phyloP scores from a whole-genome alignment of 1,140 invertebrate species.

The Brachionus angularis region DNA sequence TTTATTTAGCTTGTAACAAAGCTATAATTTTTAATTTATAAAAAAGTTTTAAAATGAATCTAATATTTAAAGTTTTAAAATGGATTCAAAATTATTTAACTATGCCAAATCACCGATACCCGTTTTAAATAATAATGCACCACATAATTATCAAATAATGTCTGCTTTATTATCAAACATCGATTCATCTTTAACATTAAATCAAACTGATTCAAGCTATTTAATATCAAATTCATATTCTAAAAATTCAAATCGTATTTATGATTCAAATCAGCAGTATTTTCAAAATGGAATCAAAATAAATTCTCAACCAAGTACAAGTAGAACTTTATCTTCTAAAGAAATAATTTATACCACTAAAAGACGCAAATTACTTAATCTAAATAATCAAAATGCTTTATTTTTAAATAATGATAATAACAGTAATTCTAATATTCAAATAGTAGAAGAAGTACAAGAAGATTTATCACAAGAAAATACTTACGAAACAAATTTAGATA shows the following conservation, averaged over 20 bases:
- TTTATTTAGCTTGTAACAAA: too few species aligned
- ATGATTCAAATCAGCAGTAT: background rate
- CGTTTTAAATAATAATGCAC: background rate
- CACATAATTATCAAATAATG: conserved; percentile 32
- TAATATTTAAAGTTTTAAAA: background rate
- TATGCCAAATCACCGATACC: conserved; percentile 40
- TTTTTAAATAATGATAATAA: too few species aligned
- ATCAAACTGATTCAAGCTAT: conserved; percentile 32
- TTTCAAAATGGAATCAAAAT: conserved; percentile 2
- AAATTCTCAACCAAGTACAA: too few species aligned
- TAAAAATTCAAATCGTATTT: too few species aligned
- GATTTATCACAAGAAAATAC: too few species aligned
- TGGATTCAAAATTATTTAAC: conserved; percentile 32
- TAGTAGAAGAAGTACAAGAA: too few species aligned
- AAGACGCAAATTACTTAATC: background rate
- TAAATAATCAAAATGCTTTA: background rate
- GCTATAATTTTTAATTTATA: too few species aligned
- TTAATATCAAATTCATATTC: too few species aligned
- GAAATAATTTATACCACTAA: conserved; percentile 29
- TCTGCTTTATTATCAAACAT: conserved; percentile 36
- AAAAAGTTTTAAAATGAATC: background rate
- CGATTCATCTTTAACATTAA: conserved; percentile 11
- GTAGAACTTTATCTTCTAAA: background rate
- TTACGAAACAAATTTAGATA: too few species aligned
- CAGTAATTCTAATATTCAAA: too few species aligned